Evolutionary conservation across 2,797 vertebrate genomes (phyloP), one percentile per base, ranked within the genome.

Genomic region (Carapus acus): DNA sequence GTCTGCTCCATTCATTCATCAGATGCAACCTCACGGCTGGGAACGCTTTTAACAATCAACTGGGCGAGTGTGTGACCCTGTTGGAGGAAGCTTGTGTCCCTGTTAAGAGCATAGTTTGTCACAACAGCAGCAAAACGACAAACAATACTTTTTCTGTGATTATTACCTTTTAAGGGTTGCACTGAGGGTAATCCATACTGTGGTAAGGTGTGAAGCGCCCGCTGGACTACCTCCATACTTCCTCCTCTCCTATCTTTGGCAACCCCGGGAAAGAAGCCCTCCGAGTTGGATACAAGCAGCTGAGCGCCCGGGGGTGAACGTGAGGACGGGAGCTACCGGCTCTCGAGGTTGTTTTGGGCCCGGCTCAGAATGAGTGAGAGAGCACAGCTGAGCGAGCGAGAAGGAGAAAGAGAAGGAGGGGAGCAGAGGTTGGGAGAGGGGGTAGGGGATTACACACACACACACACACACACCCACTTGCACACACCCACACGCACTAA

Each of bases 381-480:
- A 85, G 82, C 88, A 86, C 85, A 89, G 86, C 82, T 81, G 85
- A 90, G 81, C 84, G 81, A 84, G 72, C 77, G 82, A 82, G 81
- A 81, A 83, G 80, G 77, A 80, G 81, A 83, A 79, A 82, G 70
- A 66, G 57, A 58, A 60, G 60, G 53, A 55, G 60, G 59, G 62
- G 57, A 69, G 64, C 51, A 8, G 62, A 78, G 69, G 70, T 76
- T 79, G 79, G 74, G 53, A 79, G 71, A 79, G 79, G 82, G 80
- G 79, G 80, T 71, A 69, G 74, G 69, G 72, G 70, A 67, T 43
- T 7, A 20, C 38, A 19, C 45, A 42, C 48, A 29, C 54, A 46
- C 54, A 47, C 48, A 58, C 45, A 7, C 33, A 23, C 47, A 45
- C 0, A 39, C 61, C 49, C 53, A 0, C 49, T 47, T 36, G 21